These are phyloP conservation scores for Spinus pinus DNA, from an alignment of 2,797 vertebrate genomes.

Conservation along the genomic window DNA sequence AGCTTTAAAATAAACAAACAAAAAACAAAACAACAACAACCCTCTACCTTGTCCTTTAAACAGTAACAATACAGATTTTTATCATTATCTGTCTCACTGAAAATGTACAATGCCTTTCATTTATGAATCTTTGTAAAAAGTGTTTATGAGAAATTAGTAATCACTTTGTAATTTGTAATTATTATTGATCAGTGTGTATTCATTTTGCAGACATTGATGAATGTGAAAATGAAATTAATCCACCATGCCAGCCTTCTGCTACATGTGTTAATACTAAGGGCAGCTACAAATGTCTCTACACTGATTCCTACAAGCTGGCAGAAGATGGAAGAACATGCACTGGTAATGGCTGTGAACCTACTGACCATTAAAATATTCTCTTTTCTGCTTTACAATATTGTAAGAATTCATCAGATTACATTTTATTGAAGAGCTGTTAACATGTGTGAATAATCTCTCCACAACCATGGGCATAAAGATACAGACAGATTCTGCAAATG, in stretches of 20 bases:
- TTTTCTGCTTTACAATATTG: neutral
- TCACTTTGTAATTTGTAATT: neutral
- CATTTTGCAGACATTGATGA: constrained; percentile 72
- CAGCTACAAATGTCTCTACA: constrained; percentile 68
- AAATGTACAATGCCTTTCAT: neutral
- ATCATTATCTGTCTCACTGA: neutral
- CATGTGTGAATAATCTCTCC: neutral
- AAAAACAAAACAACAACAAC: neutral
- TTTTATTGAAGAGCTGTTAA: neutral
- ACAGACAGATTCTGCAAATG: neutral
- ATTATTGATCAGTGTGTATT: neutral
- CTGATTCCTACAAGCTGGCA: constrained; percentile 38
- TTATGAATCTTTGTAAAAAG: neutral
- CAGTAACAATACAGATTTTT: neutral
- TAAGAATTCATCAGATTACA: neutral
- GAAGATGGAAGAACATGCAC: constrained; percentile 66
- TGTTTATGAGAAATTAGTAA: neutral
- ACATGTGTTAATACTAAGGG: constrained; percentile 74
- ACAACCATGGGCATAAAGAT: neutral
- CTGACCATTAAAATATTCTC: neutral
- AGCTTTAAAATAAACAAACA: neutral
- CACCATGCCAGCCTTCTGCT: constrained; percentile 68
- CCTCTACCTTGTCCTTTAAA: neutral
- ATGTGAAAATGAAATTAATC: constrained; percentile 59
- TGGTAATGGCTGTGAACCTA: constrained; percentile 39